phyloP scores from a whole-genome alignment of 2,797 vertebrate genomes.

The Epinephelus awoara region DNA sequence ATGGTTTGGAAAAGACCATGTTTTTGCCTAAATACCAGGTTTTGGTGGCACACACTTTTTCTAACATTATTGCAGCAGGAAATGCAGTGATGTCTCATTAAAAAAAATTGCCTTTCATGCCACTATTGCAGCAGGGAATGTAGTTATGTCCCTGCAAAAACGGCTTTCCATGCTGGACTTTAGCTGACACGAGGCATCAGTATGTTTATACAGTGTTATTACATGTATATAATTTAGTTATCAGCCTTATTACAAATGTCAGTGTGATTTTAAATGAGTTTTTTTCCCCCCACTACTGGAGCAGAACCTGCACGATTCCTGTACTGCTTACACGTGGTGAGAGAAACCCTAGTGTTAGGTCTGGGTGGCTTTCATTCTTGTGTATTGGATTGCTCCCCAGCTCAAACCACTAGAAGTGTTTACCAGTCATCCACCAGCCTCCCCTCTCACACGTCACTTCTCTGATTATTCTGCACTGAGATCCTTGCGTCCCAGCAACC shows the following conservation, averaged over 20 bases:
- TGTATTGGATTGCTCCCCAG: background rate
- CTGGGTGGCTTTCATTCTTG: background rate
- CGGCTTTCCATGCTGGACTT: too few species aligned
- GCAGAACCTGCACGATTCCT: background rate
- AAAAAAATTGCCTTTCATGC: too few species aligned
- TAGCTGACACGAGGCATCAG: background rate
- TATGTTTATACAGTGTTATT: background rate
- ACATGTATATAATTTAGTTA: background rate
- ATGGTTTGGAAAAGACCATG: too few species aligned
- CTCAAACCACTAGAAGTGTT: constrained; percentile 6
- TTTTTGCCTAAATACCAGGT: too few species aligned
- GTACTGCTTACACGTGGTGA: background rate
- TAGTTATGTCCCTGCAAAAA: too few species aligned
- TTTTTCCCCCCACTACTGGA: background rate
- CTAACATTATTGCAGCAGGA: too few species aligned
- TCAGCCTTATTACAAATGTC: background rate
- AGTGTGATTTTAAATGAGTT: background rate
- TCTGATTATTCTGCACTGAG: background rate
- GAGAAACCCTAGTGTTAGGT: background rate
- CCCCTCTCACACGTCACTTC: background rate
- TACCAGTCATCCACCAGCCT: background rate
- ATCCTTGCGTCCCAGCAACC: constrained; percentile 6
- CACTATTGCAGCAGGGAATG: too few species aligned
- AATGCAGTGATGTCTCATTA: too few species aligned
- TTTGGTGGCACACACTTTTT: too few species aligned